Evolutionary conservation across 2,797 vertebrate genomes (phyloP).

Genomic region (Propithecus perrieri): DNA sequence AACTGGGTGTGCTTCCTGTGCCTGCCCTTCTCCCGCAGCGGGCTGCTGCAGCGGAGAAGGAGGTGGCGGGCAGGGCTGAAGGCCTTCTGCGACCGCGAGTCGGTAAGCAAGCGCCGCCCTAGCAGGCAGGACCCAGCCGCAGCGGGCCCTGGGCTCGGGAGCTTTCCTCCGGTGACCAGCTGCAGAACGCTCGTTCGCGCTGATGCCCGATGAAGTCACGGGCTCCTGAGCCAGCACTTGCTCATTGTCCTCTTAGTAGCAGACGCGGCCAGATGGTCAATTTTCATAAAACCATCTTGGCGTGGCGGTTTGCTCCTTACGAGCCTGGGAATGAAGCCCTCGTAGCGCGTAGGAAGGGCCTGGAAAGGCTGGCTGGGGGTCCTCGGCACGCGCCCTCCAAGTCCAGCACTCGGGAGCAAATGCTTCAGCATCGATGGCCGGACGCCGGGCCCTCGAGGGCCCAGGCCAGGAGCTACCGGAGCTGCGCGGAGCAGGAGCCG

Average conservation of each 20-base stretch:
- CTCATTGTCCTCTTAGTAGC: neutral
- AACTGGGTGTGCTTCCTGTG: constrained; percentile 65
- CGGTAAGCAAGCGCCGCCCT: constrained; percentile 35
- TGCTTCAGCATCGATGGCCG: accelerated
- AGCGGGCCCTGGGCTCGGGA: neutral
- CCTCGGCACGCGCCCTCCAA: neutral
- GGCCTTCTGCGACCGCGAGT: neutral
- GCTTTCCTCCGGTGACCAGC: accelerated
- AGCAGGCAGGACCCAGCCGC: accelerated
- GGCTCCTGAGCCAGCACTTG: accelerated
- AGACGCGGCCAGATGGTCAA: accelerated
- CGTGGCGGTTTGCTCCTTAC: accelerated
- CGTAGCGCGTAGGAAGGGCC: neutral
- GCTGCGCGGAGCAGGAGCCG: accelerated
- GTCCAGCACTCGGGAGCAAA: constrained; percentile 63
- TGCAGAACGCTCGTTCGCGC: accelerated
- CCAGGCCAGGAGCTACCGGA: neutral
- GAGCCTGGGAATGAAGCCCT: neutral
- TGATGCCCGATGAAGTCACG: accelerated
- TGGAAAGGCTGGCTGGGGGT: accelerated
- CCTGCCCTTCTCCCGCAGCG: neutral
- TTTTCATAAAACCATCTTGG: accelerated
- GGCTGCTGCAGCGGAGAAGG: constrained; percentile 22
- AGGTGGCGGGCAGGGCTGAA: constrained; percentile 53
- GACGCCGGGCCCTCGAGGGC: accelerated